Percentiles rank a stretch among this genome's conserved stretches.
Evolutionary conservation across 35 echinoderm and acorn worm genomes (phyloP).

Genomic region (Heliocidaris erythrogramma): DNA sequence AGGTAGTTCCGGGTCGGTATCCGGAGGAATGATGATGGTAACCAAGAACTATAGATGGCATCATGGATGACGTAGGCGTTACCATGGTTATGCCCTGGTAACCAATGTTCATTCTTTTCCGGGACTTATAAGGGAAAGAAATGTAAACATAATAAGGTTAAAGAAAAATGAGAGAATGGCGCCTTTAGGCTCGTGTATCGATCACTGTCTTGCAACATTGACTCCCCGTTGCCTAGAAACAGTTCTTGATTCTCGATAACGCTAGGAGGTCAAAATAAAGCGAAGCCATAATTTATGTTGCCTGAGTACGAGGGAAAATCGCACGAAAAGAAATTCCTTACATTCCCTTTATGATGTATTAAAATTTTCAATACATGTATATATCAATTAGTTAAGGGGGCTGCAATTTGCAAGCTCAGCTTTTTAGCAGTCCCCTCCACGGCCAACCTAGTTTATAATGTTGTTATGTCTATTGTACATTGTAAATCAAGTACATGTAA

Average conservation of each 20-base stretch:
- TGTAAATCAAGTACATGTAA: too few species aligned
- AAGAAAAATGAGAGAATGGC: background rate
- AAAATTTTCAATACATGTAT: too few species aligned
- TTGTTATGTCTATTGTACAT: too few species aligned
- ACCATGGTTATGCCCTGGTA: background rate
- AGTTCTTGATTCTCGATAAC: background rate
- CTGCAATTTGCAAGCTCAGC: too few species aligned
- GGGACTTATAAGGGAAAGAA: background rate
- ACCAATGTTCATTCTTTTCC: constrained; percentile 8
- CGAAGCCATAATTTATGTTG: too few species aligned
- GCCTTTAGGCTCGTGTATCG: background rate
- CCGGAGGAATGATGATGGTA: background rate
- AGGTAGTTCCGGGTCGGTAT: background rate
- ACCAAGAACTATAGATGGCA: background rate
- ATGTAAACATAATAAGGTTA: background rate
- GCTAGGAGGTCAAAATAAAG: too few species aligned
- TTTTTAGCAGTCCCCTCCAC: too few species aligned
- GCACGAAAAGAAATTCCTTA: too few species aligned
- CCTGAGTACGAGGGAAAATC: too few species aligned
- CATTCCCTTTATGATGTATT: too few species aligned
- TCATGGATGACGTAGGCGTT: background rate
- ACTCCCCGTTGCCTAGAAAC: background rate
- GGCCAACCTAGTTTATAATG: too few species aligned
- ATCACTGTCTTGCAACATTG: constrained; percentile 9
- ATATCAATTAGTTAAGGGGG: too few species aligned